Evolutionary conservation across 2,888 invertebrate species (phyloP), one percentile per base, ranked within the genome.

Genomic region (Balanococcus diminutus): DNA sequence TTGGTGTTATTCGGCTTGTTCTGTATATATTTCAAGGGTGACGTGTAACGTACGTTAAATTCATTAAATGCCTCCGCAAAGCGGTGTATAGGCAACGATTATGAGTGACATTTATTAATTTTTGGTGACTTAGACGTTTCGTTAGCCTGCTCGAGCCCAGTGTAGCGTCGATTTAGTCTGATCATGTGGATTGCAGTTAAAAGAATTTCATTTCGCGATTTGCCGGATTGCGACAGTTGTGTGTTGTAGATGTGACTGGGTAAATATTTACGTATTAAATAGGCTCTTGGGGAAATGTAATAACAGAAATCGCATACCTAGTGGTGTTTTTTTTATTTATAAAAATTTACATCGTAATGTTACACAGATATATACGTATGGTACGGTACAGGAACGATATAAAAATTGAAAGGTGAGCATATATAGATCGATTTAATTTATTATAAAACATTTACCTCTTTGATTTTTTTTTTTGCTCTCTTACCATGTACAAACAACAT

Each of bases 31-130:
- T 79, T 79, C 75, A 79, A 79, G 75, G 75, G 75, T 79, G 75
- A 79, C 31, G 75, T 28, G 22, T 79, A 79, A 36, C 75, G 36
- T 79, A 79, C 75, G 75, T 79, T 79, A 79, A 79, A 79, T 79
- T 79, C 75, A 79, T 79, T 79, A 79, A 79, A 36, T 36, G 36
- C 75, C 6, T 36, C n/a, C 4, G 22, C 75, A 28, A 36, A 79
- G 75, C 22, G 75, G 75, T 36, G 75, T 79, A 16, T 36, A 79
- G 36, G 75, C 75, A n/a, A 36, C 36, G 75, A 79, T 79, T 79
- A 79, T 79, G 75, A 79, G 75, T 79, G 75, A 79, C 75, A 28
- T 79, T 79, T 79, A 79, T 79, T 79, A 79, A 79, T 79, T 79
- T 36, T 79, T 67, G 67, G 67, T 67, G 67, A 67, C 67, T 67